Evolutionary conservation across 92 coral and sea anemone genomes (phyloP).

Genomic region (Hydrozoanthus gracilis): DNA sequence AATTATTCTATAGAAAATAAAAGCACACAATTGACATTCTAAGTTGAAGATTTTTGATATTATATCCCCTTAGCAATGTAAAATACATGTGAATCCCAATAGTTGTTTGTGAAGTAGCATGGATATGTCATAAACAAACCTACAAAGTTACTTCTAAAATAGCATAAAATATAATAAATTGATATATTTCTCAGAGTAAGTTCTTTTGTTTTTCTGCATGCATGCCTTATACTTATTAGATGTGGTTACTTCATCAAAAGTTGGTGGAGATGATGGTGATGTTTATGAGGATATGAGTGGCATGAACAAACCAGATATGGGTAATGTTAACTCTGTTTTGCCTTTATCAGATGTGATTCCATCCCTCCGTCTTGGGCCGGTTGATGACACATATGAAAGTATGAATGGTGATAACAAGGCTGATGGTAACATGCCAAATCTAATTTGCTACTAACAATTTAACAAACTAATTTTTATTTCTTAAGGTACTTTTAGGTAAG

Average conservation of each 20-base stretch:
- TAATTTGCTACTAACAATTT: conserved; percentile 25
- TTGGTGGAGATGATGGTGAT: conserved; percentile 53
- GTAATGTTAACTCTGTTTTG: conserved; percentile 44
- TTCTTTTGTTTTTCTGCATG: background rate
- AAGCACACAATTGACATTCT: too few relatives aligned
- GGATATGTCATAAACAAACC: too few relatives aligned
- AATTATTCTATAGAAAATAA: too few relatives aligned
- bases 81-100: too few relatives aligned
- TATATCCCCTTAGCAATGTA: too few relatives aligned
- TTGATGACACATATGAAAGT: conserved; percentile 71
- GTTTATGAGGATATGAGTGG: conserved; percentile 77
- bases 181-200: background rate
- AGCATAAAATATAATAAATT: too few relatives aligned
- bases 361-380: conserved; percentile 45
- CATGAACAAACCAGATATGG: conserved; percentile 17
- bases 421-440: conserved; percentile 29
- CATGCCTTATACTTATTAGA: conserved; percentile 41
- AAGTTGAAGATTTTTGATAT: too few relatives aligned
- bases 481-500: background rate
- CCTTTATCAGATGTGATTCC: conserved; percentile 62
- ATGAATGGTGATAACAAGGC: conserved; percentile 62
- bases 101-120: too few relatives aligned
- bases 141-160: too few relatives aligned
- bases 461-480: background rate
- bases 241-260: conserved; percentile 60